Base-by-base conservation (phyloP, 92 coral and sea anemone species). In the Actinernus sp. region DNA sequence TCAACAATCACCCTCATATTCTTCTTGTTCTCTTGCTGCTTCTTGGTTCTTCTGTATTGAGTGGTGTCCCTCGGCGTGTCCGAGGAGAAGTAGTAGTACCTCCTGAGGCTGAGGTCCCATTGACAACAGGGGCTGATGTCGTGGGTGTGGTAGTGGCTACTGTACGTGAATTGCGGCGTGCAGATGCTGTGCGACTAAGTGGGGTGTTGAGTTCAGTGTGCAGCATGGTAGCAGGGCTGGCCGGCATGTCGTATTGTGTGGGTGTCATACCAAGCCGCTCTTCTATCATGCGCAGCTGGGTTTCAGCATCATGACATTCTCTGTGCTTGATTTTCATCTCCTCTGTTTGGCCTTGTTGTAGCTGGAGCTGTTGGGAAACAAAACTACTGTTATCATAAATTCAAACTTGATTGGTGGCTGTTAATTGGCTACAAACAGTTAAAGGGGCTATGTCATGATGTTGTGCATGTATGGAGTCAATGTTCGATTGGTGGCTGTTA, bases 191-290 rank as follows among this genome's bases (percentile, higher is more conserved):
- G 30, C 92, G 71, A 31, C 73, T 71, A 8, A 87, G 88, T 2
- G 97, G 95, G 8, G 85, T 81, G 47, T 58, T 87, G 47, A 92
- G 88, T 48, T 89, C 98, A 27, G 98, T 88, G 54, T 90, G 89
- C 43, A 93, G 41, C 98, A 93, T 93, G 26, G 98, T 90, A 31
- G 97, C 98, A 19, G 98, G 98, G 50, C 97, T 90, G 33, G 98
- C 97, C 0, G 98, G 98, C 98, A 93, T 93, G 81, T 93, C 96
- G 73, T 93, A 93, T 59, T 90, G 91, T 23, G 96, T 91, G 9
- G 98, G 98, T 0, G 98, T 93, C 98, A 93, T 93, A 12, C 98
- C 98, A 21, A 93, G 92, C 39, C 89, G 90, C 73, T 93, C 93
- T 59, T 93, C 98, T 9, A 93, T 90, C 87, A 84, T 61, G 36